phyloP scores from a whole-genome alignment of 2,113 vertebrate genomes.

The Forbesichthys papilliferus region DNA sequence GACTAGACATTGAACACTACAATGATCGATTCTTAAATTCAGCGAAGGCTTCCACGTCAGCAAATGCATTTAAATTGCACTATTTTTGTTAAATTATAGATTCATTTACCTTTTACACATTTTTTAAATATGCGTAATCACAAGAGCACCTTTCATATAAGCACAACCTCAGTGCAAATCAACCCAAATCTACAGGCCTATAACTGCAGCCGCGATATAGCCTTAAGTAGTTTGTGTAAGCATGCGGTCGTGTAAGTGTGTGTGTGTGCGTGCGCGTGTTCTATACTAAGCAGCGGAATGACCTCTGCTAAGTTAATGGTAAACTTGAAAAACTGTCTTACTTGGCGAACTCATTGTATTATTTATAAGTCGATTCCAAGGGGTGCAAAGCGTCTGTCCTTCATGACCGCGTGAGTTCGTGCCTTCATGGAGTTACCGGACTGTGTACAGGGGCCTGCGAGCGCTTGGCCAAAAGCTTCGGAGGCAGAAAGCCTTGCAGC shows the following conservation, averaged over 20 bases:
- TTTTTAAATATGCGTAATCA: not conserved
- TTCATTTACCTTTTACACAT: no score
- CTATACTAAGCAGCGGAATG: not conserved
- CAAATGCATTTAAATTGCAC: no score
- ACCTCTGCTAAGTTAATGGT: slow-evolving; percentile 49
- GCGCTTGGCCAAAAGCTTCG: slow-evolving; percentile 12
- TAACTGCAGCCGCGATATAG: no score
- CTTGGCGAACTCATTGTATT: slow-evolving; percentile 12
- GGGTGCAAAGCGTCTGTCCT: slow-evolving; percentile 34
- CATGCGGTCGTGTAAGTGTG: not conserved
- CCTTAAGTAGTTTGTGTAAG: not conserved
- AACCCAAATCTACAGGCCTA: no score
- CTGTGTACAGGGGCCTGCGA: slow-evolving; percentile 28
- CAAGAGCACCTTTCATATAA: no score
- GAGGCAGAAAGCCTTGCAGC: slow-evolving; percentile 1
- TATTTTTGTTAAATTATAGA: no score
- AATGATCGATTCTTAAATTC: no score
- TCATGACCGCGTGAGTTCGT: slow-evolving; percentile 44
- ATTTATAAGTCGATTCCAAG: slow-evolving; percentile 40
- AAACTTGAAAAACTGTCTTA: slow-evolving; percentile 40
- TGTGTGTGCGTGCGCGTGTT: not conserved
- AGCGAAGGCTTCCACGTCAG: no score
- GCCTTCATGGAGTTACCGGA: slow-evolving; percentile 50
- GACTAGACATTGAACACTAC: no score
- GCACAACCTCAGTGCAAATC: no score